These are phyloP conservation scores for Atrichornis clamosus DNA, from an alignment of 2,113 vertebrate genomes.

Conservation along the genomic window DNA sequence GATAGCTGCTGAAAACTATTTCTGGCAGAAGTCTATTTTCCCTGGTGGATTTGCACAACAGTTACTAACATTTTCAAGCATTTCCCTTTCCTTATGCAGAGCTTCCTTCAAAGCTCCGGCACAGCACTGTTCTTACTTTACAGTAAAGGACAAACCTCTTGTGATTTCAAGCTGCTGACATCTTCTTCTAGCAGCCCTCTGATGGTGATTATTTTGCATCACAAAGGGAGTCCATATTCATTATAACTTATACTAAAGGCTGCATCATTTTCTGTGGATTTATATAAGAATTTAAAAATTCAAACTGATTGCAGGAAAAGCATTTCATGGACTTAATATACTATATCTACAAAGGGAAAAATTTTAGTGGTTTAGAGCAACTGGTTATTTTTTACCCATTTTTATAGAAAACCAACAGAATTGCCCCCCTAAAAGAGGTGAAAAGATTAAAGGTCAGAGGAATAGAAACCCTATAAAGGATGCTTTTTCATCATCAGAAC, in stretches of 20 bases:
- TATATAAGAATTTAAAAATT: background rate
- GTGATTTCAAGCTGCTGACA: slow-evolving; percentile 31
- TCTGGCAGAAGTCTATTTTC: background rate
- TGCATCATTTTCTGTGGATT: background rate
- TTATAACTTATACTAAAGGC: background rate
- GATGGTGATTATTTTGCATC: slow-evolving; percentile 14
- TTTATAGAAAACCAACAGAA: background rate
- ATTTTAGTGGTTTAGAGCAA: background rate
- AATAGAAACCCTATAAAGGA: background rate
- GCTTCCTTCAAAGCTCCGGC: background rate
- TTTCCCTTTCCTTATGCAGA: background rate
- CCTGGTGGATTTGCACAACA: background rate
- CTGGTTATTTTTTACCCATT: background rate
- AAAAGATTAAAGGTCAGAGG: background rate
- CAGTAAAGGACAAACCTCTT: slow-evolving; percentile 12
- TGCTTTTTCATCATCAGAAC: background rate
- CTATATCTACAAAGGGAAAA: background rate
- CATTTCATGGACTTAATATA: background rate
- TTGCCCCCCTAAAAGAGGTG: background rate
- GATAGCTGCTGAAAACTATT: background rate
- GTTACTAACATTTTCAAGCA: background rate
- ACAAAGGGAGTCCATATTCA: slow-evolving; percentile 10
- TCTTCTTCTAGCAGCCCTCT: background rate
- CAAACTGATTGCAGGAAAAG: background rate
- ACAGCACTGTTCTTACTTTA: background rate